A percentile compares a stretch with the other conserved stretches of the same genome.
Conservation (phyloP, 2,888 invertebrate genomes). For the Drosophila koepferae region DNA sequence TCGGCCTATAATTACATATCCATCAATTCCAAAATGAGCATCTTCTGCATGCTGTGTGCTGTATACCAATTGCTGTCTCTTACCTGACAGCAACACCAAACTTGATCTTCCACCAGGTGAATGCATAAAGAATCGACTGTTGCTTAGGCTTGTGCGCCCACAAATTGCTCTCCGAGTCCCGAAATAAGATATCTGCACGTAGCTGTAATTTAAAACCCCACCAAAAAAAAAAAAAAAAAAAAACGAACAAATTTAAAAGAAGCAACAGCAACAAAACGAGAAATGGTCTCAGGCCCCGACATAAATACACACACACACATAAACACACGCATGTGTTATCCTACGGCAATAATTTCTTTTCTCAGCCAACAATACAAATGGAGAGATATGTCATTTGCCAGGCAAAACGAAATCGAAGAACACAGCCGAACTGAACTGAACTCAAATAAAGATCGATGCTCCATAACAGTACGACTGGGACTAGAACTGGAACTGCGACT, state of each 20-base stretch:
- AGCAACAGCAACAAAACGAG: constrained; percentile 31
- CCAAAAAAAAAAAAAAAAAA: constrained; percentile 38
- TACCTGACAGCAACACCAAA: constrained; percentile 63
- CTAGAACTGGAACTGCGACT: constrained; percentile 48
- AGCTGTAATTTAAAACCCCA: constrained; percentile 77
- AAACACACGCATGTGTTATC: constrained; percentile 52
- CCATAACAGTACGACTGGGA: constrained; percentile 56
- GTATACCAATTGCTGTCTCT: constrained; percentile 27
- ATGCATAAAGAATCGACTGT: constrained; percentile 31
- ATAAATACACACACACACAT: constrained; percentile 22
- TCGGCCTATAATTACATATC: constrained; percentile 18
- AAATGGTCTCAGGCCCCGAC: constrained; percentile 47
- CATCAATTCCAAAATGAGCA: constrained; percentile 55
- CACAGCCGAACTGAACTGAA: constrained; percentile 16
- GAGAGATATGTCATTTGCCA: constrained; percentile 77
- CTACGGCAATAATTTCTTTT: constrained; percentile 74
- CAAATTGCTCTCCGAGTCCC: constrained; percentile 49
- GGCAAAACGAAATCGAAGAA: constrained; percentile 69
- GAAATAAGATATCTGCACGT: constrained; percentile 81
- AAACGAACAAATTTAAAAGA: constrained; percentile 23
- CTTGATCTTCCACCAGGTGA: constrained; percentile 59
- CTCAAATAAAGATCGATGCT: constrained; percentile 76
- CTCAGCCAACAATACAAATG: constrained; percentile 63
- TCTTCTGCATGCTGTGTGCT: constrained; percentile 32
- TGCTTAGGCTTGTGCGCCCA: constrained; percentile 55